Evolutionary conservation across 2,888 invertebrate species (phyloP).

Genomic region (Micropterix aruncella): DNA sequence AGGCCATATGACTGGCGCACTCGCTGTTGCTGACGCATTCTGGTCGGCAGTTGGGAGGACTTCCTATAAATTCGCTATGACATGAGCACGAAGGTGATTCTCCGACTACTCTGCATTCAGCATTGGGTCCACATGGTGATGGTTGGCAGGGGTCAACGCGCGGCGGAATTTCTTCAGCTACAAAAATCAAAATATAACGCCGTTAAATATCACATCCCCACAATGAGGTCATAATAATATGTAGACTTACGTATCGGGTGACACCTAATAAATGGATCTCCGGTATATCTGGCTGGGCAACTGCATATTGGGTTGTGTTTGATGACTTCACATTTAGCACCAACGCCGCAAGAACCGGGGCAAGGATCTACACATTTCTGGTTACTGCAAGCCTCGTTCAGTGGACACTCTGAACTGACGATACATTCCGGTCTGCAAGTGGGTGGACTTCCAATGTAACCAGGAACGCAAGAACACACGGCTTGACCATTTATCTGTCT

Average conservation of each 20-base stretch:
- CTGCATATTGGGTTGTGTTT: constrained; percentile 72
- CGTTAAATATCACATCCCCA: too few relatives aligned
- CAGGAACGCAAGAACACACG: constrained; percentile 55
- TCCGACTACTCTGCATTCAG: constrained; percentile 52
- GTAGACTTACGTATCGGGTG: constrained; percentile 26
- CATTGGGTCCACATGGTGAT: constrained; percentile 69
- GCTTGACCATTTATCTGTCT: constrained; percentile 57
- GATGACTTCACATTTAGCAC: constrained; percentile 60
- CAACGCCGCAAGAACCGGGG: constrained; percentile 64
- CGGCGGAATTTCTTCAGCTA: constrained; percentile 14
- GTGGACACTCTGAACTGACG: constrained; percentile 59
- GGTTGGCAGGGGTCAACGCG: constrained; percentile 55
- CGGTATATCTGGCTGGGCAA: constrained; percentile 50
- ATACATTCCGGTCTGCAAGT: constrained; percentile 66
- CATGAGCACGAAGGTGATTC: constrained; percentile 65
- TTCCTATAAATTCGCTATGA: constrained; percentile 46
- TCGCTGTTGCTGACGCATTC: constrained; percentile 70
- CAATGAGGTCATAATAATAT: neutral
- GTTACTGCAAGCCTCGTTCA: constrained; percentile 61
- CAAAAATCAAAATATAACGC: too few relatives aligned
- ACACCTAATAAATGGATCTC: constrained; percentile 66
- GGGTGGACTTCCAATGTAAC: constrained; percentile 62
- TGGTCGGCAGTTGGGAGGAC: constrained; percentile 64
- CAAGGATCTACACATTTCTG: constrained; percentile 75
- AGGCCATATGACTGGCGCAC: constrained; percentile 53